Base-by-base conservation (phyloP, 92 coral and sea anemone genomes). In the Actinostola sp. region DNA sequence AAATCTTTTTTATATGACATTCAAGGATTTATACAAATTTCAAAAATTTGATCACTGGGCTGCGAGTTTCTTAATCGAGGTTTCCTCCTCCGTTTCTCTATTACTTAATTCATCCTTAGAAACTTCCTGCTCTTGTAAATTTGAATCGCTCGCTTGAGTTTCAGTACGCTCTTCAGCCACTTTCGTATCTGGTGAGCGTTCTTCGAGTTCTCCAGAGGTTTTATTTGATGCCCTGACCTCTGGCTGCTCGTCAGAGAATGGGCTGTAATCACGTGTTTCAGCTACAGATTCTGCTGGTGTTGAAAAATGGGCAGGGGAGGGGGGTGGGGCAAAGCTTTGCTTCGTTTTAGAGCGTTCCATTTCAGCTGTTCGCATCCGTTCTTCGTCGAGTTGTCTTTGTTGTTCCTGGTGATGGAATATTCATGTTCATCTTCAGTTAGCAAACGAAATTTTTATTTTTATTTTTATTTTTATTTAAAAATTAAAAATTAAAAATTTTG, bases 311-410 rank as follows among this genome's bases (percentile, higher is more conserved):
- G 51, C 49, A 15, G 46, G 70, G 70, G 70, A 19, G 51, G 69
- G 67, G 54, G 70, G 73, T 33, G 86, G 49, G 75, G 63, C 74
- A 11, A 72, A 38, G 70, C 57, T 54, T 48, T 48, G 12, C 4
- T 17, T 3, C 23, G 96, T 75, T 49, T 72, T 73, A 11, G 77
- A 54, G 25, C 89, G 79, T 41, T 54, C 89, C 5, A 57, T 44
- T 27, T 63, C 43, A 16, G 67, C 67, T 41, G 61, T 70, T 36
- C 66, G 46, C 26, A 35, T 78, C 52, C 71, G 66, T 24, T 66
- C 73, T 55, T 86, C 89, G 60, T 68, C 80, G 31, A 45, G 78
- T 14, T 73, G 75, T 56, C 86, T 62, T 25, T 86, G 91, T 64
- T 86, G 70, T 33, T 81, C 83, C 76, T 81, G 67, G 5, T 10